Conservation (phyloP, 1,140 invertebrate species). For the Leptinotarsa defecta region DNA sequence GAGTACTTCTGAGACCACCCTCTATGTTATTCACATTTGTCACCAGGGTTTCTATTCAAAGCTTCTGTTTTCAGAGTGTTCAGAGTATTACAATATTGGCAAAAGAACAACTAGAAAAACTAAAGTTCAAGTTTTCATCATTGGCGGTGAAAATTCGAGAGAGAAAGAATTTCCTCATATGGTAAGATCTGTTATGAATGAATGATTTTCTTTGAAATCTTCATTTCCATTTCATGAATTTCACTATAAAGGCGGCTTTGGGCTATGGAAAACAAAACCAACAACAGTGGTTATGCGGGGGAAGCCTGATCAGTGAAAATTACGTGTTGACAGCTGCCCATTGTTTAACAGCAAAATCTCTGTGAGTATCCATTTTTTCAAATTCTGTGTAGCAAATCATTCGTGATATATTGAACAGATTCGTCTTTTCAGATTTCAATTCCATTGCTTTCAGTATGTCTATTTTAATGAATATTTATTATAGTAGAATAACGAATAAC, state of each 20-base stretch:
- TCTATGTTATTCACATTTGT: too few species aligned
- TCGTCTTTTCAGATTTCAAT: not conserved
- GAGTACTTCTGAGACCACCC: too few species aligned
- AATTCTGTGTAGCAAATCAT: not conserved
- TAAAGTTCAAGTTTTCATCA: slow-evolving; percentile 36
- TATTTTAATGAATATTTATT: too few species aligned
- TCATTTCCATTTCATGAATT: not conserved
- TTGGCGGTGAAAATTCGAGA: slow-evolving; percentile 36
- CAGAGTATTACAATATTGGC: slow-evolving; percentile 24
- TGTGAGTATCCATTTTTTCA: slow-evolving; percentile 25
- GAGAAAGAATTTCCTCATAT: slow-evolving; percentile 47
- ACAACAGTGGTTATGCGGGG: slow-evolving; percentile 60
- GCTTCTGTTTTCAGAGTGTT: slow-evolving; percentile 26
- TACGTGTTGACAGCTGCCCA: slow-evolving; percentile 78
- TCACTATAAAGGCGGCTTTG: slow-evolving; percentile 42
- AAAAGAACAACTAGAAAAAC: slow-evolving; percentile 14
- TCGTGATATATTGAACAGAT: not conserved
- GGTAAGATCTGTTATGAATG: slow-evolving; percentile 26
- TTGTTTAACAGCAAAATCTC: slow-evolving; percentile 57
- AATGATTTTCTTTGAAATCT: not conserved
- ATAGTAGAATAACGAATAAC: too few species aligned
- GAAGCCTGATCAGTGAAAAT: slow-evolving; percentile 68
- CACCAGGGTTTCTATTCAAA: too few species aligned
- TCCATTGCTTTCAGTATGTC: not conserved
- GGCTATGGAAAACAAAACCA: slow-evolving; percentile 40